These are phyloP conservation scores for Tetramorium alpestre DNA, from an alignment of 1,140 invertebrate species.

Conservation along the genomic window DNA sequence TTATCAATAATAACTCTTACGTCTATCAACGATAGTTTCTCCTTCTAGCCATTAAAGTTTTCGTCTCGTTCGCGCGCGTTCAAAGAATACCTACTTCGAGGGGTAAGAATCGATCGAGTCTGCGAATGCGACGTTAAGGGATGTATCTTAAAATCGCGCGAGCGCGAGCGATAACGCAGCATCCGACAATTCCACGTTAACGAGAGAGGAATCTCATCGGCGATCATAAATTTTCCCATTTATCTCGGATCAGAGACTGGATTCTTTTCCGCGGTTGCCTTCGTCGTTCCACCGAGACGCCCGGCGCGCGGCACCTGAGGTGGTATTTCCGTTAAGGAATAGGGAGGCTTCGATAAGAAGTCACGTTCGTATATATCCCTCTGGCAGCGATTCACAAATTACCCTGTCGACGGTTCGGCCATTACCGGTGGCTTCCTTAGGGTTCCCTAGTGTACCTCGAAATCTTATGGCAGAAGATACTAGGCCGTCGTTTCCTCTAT, in stretches of 20 bases:
- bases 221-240: conserved; percentile 51
- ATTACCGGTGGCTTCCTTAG: conserved; percentile 56
- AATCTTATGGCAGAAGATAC: conserved; percentile 51
- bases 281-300: not conserved
- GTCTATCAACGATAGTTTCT: not conserved
- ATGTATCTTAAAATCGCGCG: conserved; percentile 3
- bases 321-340: conserved; percentile 35
- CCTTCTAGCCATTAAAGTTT: not conserved
- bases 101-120: conserved; percentile 1
- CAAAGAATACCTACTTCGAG: not conserved
- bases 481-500: conserved; percentile 29
- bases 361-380: conserved; percentile 52
- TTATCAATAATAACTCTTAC: not conserved
- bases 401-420: conserved; percentile 44
- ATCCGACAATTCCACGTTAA: not conserved
- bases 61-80: not conserved
- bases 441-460: conserved; percentile 27
- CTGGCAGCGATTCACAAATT: conserved; percentile 59
- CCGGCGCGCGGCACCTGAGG: not conserved
- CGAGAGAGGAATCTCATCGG: conserved; percentile 31
- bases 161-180: not conserved
- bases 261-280: conserved; percentile 21
- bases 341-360: conserved; percentile 45
- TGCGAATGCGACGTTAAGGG: not conserved
- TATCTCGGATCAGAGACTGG: conserved; percentile 38